These are phyloP conservation scores for Agriotes lineatus DNA, from an alignment of 2,888 invertebrate genomes.

Conservation along the genomic window DNA sequence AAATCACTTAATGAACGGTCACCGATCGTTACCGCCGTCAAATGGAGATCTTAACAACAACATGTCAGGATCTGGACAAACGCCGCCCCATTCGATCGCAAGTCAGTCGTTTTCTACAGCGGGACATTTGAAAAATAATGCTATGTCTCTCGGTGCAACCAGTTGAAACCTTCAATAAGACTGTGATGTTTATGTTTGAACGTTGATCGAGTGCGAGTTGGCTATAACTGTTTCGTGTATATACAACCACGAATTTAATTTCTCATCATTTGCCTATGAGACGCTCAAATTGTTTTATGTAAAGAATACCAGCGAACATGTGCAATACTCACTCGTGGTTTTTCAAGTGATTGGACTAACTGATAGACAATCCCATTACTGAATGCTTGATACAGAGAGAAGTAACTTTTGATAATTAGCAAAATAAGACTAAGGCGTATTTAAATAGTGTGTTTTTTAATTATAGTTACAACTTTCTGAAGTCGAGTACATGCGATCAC, in stretches of 20 bases:
- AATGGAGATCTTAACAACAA: conserved; percentile 78
- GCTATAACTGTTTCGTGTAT: conserved; percentile 35
- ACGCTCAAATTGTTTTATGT: conserved; percentile 34
- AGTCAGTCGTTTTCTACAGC: conserved; percentile 70
- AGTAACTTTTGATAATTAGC: no score
- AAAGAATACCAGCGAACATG: conserved; percentile 28
- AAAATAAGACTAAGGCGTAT: no score
- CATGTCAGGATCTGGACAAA: conserved; percentile 70
- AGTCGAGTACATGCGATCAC: no score
- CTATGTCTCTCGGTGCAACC: conserved; percentile 72
- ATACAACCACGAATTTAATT: conserved; percentile 28
- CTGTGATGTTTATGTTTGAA: conserved; percentile 10
- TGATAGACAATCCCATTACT: conserved; percentile 26
- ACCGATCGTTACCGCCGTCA: conserved; percentile 62
- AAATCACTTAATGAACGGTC: conserved; percentile 70
- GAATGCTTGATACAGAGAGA: conserved; percentile 34
- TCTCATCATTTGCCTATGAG: conserved; percentile 20
- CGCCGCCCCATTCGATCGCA: conserved; percentile 62
- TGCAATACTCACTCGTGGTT: conserved; percentile 42
- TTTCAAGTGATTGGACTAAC: conserved; percentile 24
- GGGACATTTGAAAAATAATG: conserved; percentile 62
- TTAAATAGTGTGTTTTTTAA: conserved; percentile 6
- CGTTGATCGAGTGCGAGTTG: conserved; percentile 25
- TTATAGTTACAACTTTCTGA: no score
- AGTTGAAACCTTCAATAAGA: conserved; percentile 70